Conservation (phyloP, 2,113 vertebrate species). For the Gopherus evgoodei region DNA sequence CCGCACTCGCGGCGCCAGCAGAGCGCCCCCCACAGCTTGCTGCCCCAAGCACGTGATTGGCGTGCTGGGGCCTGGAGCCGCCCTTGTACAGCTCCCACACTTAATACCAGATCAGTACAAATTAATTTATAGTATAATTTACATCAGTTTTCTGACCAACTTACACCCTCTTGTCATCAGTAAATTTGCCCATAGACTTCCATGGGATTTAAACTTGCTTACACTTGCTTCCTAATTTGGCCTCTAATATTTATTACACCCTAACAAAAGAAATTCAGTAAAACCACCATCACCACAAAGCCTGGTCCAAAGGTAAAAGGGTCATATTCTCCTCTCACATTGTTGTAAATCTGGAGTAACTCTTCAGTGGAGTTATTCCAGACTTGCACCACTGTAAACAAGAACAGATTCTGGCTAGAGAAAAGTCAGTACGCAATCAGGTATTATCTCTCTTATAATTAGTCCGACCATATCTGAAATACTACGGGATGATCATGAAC, state of each 20-base stretch:
- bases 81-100: not conserved
- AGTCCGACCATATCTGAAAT: not conserved
- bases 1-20: no score
- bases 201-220: not conserved
- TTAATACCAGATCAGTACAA: not conserved
- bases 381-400: not conserved
- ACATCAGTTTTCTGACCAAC: not conserved
- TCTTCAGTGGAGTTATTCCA: not conserved
- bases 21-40: no score
- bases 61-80: no score
- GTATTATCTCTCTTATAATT: not conserved
- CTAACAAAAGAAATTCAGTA: not conserved
- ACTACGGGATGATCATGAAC: not conserved
- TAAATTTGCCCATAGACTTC: not conserved
- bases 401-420: not conserved
- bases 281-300: not conserved
- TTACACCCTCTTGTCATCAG: not conserved
- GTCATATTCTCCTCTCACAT: not conserved
- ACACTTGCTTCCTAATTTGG: not conserved
- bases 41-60: no score
- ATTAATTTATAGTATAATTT: not conserved
- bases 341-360: not conserved
- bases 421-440: not conserved
- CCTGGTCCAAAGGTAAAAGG: not conserved
- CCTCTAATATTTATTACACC: not conserved